phyloP scores from a whole-genome alignment of 2,113 vertebrate species.

The Rattus norvegicus region DNA sequence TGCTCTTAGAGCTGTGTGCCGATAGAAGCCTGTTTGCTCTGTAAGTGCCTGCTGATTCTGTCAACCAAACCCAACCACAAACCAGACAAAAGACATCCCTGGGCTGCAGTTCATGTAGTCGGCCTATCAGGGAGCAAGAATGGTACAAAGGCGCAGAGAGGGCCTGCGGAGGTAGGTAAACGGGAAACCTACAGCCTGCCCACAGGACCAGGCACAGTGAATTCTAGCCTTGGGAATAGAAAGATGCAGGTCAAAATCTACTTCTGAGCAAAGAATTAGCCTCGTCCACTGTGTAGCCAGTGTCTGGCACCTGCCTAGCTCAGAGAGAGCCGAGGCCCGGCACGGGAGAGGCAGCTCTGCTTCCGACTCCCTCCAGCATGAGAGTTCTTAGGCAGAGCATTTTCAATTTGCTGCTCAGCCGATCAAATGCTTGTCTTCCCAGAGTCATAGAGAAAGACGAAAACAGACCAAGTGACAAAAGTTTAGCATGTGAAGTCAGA shows the following conservation, averaged over 20 bases:
- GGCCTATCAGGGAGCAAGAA: neutral
- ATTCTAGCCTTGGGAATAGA: neutral
- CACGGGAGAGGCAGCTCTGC: neutral
- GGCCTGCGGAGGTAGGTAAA: neutral
- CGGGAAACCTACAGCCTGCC: neutral
- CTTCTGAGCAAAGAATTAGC: neutral
- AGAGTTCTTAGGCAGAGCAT: conserved; percentile 49
- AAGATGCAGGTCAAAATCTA: neutral
- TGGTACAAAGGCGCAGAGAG: neutral
- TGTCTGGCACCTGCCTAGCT: neutral
- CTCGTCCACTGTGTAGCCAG: neutral
- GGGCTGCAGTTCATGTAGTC: neutral
- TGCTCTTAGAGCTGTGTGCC: neutral
- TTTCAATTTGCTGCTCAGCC: conserved; percentile 67
- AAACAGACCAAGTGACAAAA: conserved; percentile 75
- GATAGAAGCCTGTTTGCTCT: neutral
- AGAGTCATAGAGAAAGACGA: conserved; percentile 68
- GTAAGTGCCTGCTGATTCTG: neutral
- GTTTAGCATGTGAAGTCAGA: conserved; percentile 71
- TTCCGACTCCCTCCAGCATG: neutral
- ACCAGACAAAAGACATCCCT: neutral
- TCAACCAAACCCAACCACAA: neutral
- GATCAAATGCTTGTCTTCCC: conserved; percentile 65
- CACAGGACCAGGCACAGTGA: neutral
- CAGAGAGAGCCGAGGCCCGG: neutral